Percentiles rank a stretch among this genome's conserved stretches.
phyloP scores from a whole-genome alignment of 2,888 invertebrate genomes.

The Stictocephala bisonia region DNA sequence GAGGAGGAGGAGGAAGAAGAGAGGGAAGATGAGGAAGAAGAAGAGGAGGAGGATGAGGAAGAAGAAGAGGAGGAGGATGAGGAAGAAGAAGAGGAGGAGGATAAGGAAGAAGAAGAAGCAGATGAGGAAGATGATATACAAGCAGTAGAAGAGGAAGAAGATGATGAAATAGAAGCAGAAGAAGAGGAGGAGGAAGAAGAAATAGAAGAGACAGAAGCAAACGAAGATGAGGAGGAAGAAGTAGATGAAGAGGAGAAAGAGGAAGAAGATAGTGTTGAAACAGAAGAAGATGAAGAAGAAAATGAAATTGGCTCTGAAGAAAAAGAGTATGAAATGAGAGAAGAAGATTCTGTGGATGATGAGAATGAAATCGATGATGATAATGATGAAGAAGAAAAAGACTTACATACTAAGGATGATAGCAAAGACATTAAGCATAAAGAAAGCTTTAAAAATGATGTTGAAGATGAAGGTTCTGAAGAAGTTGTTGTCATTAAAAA shows the following conservation, averaged over 20 bases:
- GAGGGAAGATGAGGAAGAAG: conserved; percentile 61
- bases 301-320: conserved; percentile 22
- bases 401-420: background rate
- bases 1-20: conserved; percentile 56
- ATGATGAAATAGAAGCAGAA: conserved; percentile 61
- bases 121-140: conserved; percentile 44
- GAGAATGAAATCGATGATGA: conserved; percentile 47
- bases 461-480: conserved; percentile 17
- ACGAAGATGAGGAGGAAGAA: conserved; percentile 62
- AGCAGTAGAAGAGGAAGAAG: conserved; percentile 48
- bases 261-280: conserved; percentile 56
- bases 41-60: conserved; percentile 63
- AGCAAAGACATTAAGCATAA: conserved; percentile 12
- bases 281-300: conserved; percentile 60
- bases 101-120: conserved; percentile 42
- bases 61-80: conserved; percentile 55
- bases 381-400: conserved; percentile 39
- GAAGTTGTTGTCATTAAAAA: background rate
- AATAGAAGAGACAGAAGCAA: conserved; percentile 60
- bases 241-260: conserved; percentile 62
- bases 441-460: conserved; percentile 6
- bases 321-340: background rate
- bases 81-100: conserved; percentile 61
- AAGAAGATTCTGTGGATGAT: conserved; percentile 1
- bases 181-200: no score